These are phyloP conservation scores for Panopea generosa DNA, from an alignment of 2,888 invertebrate species.

Conservation along the genomic window DNA sequence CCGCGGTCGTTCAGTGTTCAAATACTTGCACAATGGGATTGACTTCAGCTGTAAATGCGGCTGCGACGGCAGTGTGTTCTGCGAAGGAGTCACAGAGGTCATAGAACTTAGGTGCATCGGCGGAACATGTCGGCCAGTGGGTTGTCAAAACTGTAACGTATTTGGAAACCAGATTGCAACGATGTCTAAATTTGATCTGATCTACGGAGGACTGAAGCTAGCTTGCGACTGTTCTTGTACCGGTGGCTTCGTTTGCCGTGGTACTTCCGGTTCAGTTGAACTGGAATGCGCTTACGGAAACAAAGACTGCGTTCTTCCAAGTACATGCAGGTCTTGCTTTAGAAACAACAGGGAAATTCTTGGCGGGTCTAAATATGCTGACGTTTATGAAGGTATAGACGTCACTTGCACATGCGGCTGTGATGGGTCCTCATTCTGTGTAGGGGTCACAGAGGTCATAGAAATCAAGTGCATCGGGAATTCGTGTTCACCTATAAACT, in stretches of 20 bases:
- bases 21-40: constrained; percentile 41
- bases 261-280: constrained; percentile 20
- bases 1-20: constrained; percentile 32
- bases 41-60: constrained; percentile 24
- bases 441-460: constrained; percentile 15
- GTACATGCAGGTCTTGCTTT: constrained; percentile 33
- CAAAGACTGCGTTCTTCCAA: constrained; percentile 33
- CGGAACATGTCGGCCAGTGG: constrained; percentile 39
- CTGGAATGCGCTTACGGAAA: constrained; percentile 41
- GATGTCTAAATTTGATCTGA: constrained; percentile 40
- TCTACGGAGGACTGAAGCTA: constrained; percentile 36
- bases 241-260: constrained; percentile 47
- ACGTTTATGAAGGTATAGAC: constrained; percentile 38
- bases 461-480: constrained; percentile 29
- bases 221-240: constrained; percentile 55
- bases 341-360: constrained; percentile 24
- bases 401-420: constrained; percentile 39
- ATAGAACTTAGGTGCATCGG: constrained; percentile 32
- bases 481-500: constrained; percentile 49
- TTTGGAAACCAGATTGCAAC: constrained; percentile 47
- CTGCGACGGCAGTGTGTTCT: constrained; percentile 17
- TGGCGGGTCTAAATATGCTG: constrained; percentile 25
- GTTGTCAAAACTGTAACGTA: constrained; percentile 47
- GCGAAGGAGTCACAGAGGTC: constrained; percentile 16
- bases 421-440: constrained; percentile 36